These are phyloP conservation scores for Blastomussa wellsi DNA, from an alignment of 92 coral and sea anemone species.

Conservation along the genomic window DNA sequence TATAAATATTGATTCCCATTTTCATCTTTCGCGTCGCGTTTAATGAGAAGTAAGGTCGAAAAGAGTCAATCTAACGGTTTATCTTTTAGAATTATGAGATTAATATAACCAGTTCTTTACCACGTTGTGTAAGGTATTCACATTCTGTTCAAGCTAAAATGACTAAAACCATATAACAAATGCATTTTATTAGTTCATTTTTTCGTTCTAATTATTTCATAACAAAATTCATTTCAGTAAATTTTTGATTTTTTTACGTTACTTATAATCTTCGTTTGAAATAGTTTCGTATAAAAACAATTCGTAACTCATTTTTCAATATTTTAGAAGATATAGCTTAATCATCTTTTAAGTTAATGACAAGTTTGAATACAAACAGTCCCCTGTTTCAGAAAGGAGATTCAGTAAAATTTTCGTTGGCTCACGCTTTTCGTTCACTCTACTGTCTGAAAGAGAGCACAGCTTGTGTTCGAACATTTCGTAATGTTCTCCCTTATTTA, in stretches of 20 bases:
- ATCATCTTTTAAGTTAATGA: background rate
- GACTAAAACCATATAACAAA: background rate
- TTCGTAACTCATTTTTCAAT: background rate
- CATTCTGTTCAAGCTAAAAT: too few species aligned
- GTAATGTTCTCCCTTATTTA: too few species aligned
- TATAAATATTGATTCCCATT: background rate
- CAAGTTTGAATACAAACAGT: background rate
- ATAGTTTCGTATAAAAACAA: conserved; percentile 5
- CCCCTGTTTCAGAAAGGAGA: background rate
- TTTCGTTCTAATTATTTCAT: background rate
- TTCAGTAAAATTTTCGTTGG: background rate
- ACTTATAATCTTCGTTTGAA: background rate
- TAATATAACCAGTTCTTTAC: background rate
- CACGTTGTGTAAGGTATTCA: too few species aligned
- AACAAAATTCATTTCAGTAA: conserved; percentile 7
- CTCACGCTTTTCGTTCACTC: too few species aligned
- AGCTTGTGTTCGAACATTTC: too few species aligned
- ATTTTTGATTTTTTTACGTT: background rate
- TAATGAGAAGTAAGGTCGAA: background rate
- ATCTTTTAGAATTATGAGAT: background rate
- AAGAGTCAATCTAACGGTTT: background rate
- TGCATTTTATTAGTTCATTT: conserved; percentile 14
- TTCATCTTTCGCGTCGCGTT: background rate
- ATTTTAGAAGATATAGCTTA: background rate
- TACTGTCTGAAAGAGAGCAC: too few species aligned